These are phyloP conservation scores for Gobius niger DNA, from an alignment of 2,113 vertebrate genomes.

Conservation along the genomic window DNA sequence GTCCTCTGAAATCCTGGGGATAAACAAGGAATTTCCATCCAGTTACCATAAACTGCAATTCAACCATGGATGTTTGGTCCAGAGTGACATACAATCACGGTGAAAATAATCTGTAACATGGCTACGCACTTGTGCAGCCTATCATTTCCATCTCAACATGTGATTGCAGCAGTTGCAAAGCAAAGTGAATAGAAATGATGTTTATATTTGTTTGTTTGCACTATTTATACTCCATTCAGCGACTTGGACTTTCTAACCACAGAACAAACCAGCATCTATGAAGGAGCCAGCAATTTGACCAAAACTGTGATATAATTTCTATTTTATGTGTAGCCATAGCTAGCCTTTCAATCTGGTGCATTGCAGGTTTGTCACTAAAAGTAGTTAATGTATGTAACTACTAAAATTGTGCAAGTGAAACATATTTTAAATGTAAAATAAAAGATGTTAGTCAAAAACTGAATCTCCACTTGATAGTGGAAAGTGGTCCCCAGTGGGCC, in stretches of 20 bases:
- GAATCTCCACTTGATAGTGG: too few relatives aligned
- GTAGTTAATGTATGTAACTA: neutral
- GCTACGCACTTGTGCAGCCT: conserved; percentile 55
- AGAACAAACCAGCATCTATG: conserved; percentile 9
- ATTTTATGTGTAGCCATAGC: neutral
- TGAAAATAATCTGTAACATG: conserved; percentile 65
- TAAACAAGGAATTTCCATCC: conserved; percentile 48
- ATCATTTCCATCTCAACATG: conserved; percentile 72
- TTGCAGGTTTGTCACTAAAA: neutral
- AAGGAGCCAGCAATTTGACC: neutral
- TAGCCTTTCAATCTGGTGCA: too few relatives aligned
- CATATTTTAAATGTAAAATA: neutral
- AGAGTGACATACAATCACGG: conserved; percentile 67
- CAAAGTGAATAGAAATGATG: conserved; percentile 61
- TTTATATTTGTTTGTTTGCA: conserved; percentile 51
- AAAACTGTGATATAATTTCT: neutral
- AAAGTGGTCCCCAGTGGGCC: too few relatives aligned
- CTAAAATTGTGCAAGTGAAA: neutral
- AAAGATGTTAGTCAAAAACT: neutral
- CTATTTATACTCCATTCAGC: conserved; percentile 41
- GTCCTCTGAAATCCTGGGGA: conserved; percentile 20
- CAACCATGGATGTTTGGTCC: conserved; percentile 25
- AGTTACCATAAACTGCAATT: conserved; percentile 41
- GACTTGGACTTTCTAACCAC: conserved; percentile 21
- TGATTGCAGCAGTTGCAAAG: conserved; percentile 64